Conservation (phyloP, 1,140 invertebrate species). For the Lordiphosa stackelbergi region DNA sequence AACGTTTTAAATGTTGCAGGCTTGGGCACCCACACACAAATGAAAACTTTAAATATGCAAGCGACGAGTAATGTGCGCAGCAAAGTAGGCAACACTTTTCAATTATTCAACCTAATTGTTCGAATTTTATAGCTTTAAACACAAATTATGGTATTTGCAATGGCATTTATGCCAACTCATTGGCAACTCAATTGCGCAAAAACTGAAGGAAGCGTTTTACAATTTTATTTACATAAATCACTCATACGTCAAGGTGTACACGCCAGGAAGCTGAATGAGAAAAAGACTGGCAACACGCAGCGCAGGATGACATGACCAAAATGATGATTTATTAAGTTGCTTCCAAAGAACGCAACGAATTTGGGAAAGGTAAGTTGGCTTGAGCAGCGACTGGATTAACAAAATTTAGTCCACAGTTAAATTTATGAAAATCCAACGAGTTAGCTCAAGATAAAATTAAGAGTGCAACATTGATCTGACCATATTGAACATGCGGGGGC, state of each 20-base stretch:
- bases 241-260: conserved; percentile 50
- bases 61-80: conserved; percentile 1
- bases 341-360: conserved; percentile 2
- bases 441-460: background rate
- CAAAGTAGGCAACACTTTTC: conserved; percentile 32
- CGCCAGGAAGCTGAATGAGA: conserved; percentile 2
- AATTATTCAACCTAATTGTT: conserved; percentile 47
- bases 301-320: conserved; percentile 52
- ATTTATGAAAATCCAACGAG: too few species aligned
- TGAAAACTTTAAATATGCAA: conserved; percentile 54
- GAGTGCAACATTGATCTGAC: too few species aligned
- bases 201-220: conserved; percentile 37
- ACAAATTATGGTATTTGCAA: conserved; percentile 4
- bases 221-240: conserved; percentile 69
- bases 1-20: conserved; percentile 46
- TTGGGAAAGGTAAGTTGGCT: conserved; percentile 7
- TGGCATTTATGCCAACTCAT: conserved; percentile 36
- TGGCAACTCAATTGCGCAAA: conserved; percentile 19
- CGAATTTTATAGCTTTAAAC: conserved; percentile 16
- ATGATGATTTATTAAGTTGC: conserved; percentile 58
- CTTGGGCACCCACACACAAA: conserved; percentile 39
- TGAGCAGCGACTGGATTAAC: conserved; percentile 4
- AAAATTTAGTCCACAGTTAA: background rate
- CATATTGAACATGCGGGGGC: too few species aligned
- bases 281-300: conserved; percentile 39